Evolutionary conservation across 2,888 invertebrate species (phyloP).

Genomic region (Andrena bicolor): DNA sequence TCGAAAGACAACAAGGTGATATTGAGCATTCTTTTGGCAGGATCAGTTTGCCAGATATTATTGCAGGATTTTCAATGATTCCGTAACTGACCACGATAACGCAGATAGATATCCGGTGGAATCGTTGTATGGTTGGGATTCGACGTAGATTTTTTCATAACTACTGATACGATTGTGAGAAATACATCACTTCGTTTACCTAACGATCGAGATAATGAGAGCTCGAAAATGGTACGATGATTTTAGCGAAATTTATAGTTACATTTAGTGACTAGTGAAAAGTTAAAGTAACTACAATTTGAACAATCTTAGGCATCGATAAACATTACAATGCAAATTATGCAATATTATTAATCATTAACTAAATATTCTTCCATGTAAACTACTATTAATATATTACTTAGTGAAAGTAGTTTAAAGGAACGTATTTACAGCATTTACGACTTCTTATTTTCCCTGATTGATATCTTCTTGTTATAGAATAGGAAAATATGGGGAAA

Average conservation of each 20-base stretch:
- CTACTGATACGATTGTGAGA: neutral
- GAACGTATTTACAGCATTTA: neutral
- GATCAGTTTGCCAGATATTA: neutral
- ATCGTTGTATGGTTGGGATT: neutral
- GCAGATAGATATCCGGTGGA: neutral
- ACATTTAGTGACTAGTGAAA: neutral
- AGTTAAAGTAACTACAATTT: neutral
- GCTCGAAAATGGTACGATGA: neutral
- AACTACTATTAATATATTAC: too few relatives aligned
- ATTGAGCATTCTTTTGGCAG: neutral
- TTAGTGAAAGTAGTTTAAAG: neutral
- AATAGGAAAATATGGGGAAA: neutral
- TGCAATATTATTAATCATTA: too few relatives aligned
- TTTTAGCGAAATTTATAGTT: neutral
- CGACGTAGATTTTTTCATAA: neutral
- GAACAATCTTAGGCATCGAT: neutral
- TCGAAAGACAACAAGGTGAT: constrained; percentile 8
- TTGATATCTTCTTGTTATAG: neutral
- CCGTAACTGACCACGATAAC: neutral
- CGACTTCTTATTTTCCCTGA: neutral
- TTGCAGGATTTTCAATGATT: neutral
- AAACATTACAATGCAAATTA: neutral
- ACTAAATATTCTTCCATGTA: too few relatives aligned
- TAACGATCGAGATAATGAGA: neutral
- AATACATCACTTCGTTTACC: neutral